Evolutionary conservation across 2,113 vertebrate genomes (phyloP), one percentile per base, ranked within the genome.

Genomic region (Aix galericulata): DNA sequence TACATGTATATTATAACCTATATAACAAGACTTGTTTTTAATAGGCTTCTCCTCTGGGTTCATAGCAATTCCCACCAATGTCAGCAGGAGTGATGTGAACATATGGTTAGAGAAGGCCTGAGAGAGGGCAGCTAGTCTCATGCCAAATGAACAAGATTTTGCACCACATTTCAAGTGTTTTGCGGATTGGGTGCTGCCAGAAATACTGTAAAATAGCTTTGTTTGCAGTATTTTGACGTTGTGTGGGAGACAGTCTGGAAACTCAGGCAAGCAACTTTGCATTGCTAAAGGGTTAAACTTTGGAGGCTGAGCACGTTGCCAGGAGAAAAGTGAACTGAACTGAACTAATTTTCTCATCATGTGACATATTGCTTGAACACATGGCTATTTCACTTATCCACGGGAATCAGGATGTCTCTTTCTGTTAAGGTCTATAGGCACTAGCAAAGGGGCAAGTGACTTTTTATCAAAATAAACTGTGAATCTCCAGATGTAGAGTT

Each of bases 11-110:
- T 94, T 86, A 77, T 12, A 80, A 89, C 17, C 63, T 56, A 3
- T 53, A 72, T 34, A 81, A 8, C 73, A 86, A 3, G 26, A n/a
- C 46, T 94, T 53, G 68, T 80, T 96, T 96, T 86, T 63, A 86
- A 83, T 64, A 67, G 82, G 46, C 16, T 92, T 94, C 82, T 93
- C 93, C 67, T 94, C 50, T 53, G 91, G 85, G 89, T 69, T 78
- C 4, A 1, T 59, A 0, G 0, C 68, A 95, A 93, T 93, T 95
- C 91, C 56, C 75, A 91, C 29, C 46, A 46, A 81, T 91, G 93
- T 90, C 95, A 95, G 62, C 8, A 93, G 93, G 82, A 96, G 42
- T 90, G 91, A 96, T 96, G 94, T 86, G 89, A 95, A 94, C 92
- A 93, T 95, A 88, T 94, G 91, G 91, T 81, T 89, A 86, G 85